phyloP scores from a whole-genome alignment of 2,888 invertebrate species.

The Diogma glabrata region DNA sequence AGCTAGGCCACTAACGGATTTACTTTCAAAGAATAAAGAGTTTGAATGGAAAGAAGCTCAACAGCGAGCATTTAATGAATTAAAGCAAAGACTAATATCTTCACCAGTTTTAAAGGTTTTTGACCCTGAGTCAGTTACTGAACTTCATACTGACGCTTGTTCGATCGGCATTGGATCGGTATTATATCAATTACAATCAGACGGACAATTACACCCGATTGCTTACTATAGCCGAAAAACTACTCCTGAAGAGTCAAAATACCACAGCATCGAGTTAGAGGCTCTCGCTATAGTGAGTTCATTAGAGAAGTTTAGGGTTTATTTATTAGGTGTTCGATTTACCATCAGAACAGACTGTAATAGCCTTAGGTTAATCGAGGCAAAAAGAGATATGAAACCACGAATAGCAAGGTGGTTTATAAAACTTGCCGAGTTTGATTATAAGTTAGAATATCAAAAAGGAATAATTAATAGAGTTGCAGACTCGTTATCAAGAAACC shows the following conservation, averaged over 20 bases:
- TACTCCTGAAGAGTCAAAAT: conserved; percentile 6
- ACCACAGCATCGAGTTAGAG: conserved; percentile 12
- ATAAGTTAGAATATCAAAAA: conserved; percentile 27
- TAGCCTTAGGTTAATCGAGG: conserved; percentile 21
- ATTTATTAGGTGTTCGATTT: conserved; percentile 21
- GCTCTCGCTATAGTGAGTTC: conserved; percentile 18
- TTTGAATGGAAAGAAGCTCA: conserved; percentile 4
- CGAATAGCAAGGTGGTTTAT: conserved; percentile 23
- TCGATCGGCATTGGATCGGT: too few relatives aligned
- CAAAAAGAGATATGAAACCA: conserved; percentile 21
- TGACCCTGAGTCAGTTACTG: conserved; percentile 6
- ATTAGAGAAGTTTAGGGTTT: conserved; percentile 21
- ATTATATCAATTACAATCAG: background rate
- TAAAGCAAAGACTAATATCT: background rate
- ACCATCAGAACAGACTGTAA: conserved; percentile 23
- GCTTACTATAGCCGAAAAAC: too few relatives aligned
- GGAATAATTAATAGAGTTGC: conserved; percentile 24
- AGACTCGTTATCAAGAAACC: conserved; percentile 24
- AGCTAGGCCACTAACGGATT: conserved; percentile 1
- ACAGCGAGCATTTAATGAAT: too few relatives aligned
- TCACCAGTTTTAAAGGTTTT: conserved; percentile 11
- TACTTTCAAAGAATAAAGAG: background rate
- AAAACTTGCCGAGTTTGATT: too few relatives aligned
- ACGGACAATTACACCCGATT: conserved; percentile 10
- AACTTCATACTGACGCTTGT: conserved; percentile 13